phyloP scores from a whole-genome alignment of 1,140 invertebrate genomes.

The Helicoverpa armigera region DNA sequence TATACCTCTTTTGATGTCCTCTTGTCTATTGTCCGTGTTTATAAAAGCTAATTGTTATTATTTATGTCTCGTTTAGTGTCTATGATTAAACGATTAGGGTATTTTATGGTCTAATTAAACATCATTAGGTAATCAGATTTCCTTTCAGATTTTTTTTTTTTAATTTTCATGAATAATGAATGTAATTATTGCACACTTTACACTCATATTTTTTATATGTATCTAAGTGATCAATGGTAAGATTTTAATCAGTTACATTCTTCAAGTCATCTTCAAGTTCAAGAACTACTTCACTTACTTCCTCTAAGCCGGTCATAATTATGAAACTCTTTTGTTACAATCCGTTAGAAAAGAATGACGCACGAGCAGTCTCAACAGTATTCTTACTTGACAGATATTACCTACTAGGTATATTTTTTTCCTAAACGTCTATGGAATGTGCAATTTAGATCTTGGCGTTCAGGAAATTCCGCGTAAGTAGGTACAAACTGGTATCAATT shows the following conservation, averaged over 20 bases:
- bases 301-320: too few relatives aligned
- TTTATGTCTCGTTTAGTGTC: background rate
- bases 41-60: slow-evolving; percentile 20
- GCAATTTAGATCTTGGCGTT: background rate
- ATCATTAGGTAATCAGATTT: too few relatives aligned
- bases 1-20: slow-evolving; percentile 44
- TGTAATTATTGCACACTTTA: too few relatives aligned
- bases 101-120: too few relatives aligned
- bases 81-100: background rate
- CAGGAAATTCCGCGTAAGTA: slow-evolving; percentile 2
- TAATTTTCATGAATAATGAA: too few relatives aligned
- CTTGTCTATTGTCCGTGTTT: slow-evolving; percentile 25
- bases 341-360: background rate
- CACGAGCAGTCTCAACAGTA: background rate
- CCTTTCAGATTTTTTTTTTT: too few relatives aligned
- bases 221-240: too few relatives aligned
- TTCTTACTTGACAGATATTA: background rate
- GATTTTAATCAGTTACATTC: too few relatives aligned
- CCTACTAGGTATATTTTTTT: background rate
- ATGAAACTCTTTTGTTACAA: too few relatives aligned
- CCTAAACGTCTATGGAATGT: background rate
- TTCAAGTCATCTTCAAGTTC: too few relatives aligned
- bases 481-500: background rate
- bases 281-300: too few relatives aligned
- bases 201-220: too few relatives aligned